Base-by-base conservation (phyloP, 2,888 invertebrate genomes). In the Cordilura impudica region DNA sequence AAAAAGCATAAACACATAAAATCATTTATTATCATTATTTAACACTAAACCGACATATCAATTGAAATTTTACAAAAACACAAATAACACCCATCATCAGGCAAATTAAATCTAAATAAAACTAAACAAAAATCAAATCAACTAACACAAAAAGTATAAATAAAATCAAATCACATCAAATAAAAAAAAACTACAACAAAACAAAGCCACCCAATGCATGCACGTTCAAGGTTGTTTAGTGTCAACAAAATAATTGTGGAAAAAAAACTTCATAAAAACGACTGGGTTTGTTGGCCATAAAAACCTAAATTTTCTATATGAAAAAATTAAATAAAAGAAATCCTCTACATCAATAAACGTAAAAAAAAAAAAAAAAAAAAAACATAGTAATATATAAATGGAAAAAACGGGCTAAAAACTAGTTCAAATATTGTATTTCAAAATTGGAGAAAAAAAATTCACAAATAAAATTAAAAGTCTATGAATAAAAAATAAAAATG, bases 161-260 rank as follows among this genome's bases (percentile, higher is more conserved):
- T n/a, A n/a, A 39, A 39, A 39, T n/a, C 12, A 10, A 10, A 10
- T 10, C 8, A 10, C 8, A 5, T 4, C 6, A 23, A 12, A 12
- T 12, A 49, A 19, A n/a, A n/a, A 1, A 21, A 51, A 23, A 23
- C 26, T 7, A n/a, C 18, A 26, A 4, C 8, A 51, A 51, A 21
- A 4, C n/a, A 23, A 51, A 23, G n/a, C 8, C n/a, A 21, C 12
- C 12, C 5, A 19, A 49, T 49, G 35, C 35, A 39, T 21, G 23
- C 51, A 49, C 23, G 67, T 75, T 79, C 79, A 79, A 79, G 79
- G 79, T 79, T 63, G 67, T 61, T 67, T 61, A 75, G 70, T 61
- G 78, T 60, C 16, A 39, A 53, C 67, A 71, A 67, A 53, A 56
- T 14, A 60, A 35, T 58, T 53, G 29, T 66, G 70, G 53, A 16